These are phyloP conservation scores for Melanotaenia boesemani DNA, from an alignment of 2,797 vertebrate species.

Conservation along the genomic window DNA sequence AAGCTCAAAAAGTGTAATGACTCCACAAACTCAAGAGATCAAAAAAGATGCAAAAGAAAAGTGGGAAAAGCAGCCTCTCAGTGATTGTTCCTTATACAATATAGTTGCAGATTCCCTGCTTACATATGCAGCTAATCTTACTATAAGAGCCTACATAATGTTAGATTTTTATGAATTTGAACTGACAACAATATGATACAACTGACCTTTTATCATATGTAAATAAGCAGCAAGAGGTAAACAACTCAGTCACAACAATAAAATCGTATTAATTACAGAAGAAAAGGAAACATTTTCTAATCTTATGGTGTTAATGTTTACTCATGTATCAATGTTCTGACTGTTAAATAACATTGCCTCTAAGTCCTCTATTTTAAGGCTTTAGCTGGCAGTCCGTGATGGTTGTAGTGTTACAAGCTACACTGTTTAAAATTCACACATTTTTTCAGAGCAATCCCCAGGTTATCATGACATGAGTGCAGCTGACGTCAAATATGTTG, in stretches of 20 bases:
- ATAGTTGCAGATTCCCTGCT: neutral
- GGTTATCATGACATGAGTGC: constrained; percentile 43
- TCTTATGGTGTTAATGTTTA: neutral
- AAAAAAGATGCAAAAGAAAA: neutral
- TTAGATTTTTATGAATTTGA: neutral
- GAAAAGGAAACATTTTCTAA: neutral
- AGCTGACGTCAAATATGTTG: constrained; percentile 52
- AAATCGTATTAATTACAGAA: neutral
- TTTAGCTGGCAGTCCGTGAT: neutral
- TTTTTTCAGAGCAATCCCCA: constrained; percentile 21
- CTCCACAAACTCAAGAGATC: neutral
- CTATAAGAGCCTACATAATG: neutral
- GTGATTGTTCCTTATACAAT: neutral
- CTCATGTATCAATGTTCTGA: neutral
- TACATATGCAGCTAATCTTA: neutral
- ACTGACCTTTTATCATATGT: neutral
- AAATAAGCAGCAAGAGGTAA: neutral
- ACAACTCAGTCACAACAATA: neutral
- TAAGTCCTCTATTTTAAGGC: neutral
- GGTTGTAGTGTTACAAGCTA: neutral
- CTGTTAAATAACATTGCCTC: neutral
- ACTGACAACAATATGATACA: neutral
- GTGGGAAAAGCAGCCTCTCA: neutral
- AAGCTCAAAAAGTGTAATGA: too few species aligned
- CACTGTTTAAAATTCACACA: constrained; percentile 27